A percentile compares a stretch with the other conserved stretches of the same genome.
These are phyloP conservation scores for Hyppa rectilinea DNA, from an alignment of 2,888 invertebrate species.

Conservation along the genomic window DNA sequence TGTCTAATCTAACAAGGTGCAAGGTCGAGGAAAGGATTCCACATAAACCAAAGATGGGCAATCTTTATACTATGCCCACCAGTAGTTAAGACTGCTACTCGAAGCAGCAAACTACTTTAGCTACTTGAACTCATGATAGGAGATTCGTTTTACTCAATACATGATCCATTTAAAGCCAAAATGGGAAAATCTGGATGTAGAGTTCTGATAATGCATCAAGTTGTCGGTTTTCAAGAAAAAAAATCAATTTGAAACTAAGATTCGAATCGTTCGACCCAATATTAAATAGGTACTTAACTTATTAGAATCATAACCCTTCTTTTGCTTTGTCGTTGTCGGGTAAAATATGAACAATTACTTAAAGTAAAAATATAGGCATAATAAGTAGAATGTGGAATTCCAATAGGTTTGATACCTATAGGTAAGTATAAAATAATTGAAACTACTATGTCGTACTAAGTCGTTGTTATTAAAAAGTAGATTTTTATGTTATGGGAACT, in stretches of 20 bases:
- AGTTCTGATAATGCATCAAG: neutral
- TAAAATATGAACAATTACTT: neutral
- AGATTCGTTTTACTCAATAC: neutral
- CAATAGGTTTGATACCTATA: no score
- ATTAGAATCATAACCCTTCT: neutral
- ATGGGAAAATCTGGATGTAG: neutral
- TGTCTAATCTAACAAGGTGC: neutral
- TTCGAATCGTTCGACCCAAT: neutral
- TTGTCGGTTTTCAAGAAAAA: neutral
- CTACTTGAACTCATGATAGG: neutral
- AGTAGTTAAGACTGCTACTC: neutral
- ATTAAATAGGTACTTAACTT: neutral
- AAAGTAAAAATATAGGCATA: neutral
- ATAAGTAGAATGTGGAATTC: conserved; percentile 2
- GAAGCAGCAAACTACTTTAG: neutral
- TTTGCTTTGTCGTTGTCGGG: neutral
- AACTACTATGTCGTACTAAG: neutral
- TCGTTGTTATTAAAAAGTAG: conserved; percentile 41
- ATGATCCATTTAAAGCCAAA: neutral
- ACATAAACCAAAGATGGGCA: neutral
- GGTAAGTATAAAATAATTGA: neutral
- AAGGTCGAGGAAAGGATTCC: neutral
- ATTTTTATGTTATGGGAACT: conserved; percentile 42
- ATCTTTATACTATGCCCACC: no score
- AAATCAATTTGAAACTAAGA: neutral